Evolutionary conservation across 2,113 vertebrate species (phyloP).

Genomic region (Macaca fascicularis): T2T-MFA8v1.1 NC_088380.1:90530501-90531000

Average conservation of each 20-base stretch:
- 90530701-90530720: background rate
- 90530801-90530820: background rate
- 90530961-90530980: background rate
- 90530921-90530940: background rate
- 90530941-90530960: background rate
- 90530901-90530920: background rate
- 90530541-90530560: too few species aligned
- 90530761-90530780: background rate
- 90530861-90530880: background rate
- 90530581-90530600: background rate
- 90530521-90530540: too few species aligned
- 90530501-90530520: too few species aligned
- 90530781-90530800: background rate
- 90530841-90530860: background rate
- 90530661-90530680: background rate
- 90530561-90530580: background rate
- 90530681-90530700: background rate
- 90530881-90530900: background rate
- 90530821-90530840: background rate
- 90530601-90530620: background rate
- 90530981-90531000: background rate
- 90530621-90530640: background rate
- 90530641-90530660: background rate
- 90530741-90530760: background rate
- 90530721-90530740: background rate